Evolutionary conservation across 1,140 invertebrate species (phyloP), one percentile per base, ranked within the genome.

Genomic region (Microplitis mediator): DNA sequence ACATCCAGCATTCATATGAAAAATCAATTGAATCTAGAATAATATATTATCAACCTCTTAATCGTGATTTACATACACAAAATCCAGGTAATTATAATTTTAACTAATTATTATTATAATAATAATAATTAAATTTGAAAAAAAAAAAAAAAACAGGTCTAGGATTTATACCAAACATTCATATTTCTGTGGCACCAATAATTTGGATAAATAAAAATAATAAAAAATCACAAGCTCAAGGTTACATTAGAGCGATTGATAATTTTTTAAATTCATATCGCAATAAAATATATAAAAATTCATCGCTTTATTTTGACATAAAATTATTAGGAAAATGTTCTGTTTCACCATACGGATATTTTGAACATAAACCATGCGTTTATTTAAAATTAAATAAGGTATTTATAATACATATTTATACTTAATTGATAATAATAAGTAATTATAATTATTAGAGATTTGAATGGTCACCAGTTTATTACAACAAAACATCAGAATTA

Each of bases 371-470:
- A 16, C 95, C 95, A 0, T 97, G 95, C 83, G 87, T 96, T 71
- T 91, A 95, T 78, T 87, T 96, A 23, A 96, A 95, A 84, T 87
- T 96, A 34, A 96, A 96, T 81, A 93, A 90, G 85, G 93, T 94
- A 82, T 87, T 80, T 80, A 39, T 23, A 35, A 31, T 45, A 63
- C 14, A 16, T 66, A 23, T 4, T 62, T 11, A 71, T 62, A 31
- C 1, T 52, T 52, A 8, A n/a, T 35, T 51, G 35, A 73, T 60
- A 62, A 32, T 36, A 39, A n/a, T 8, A 50, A 39, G 4, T 61
- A 1, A 51, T 68, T 66, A 69, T 74, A 73, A 32, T 62, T 79
- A 72, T 14, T 76, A 93, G 89, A 90, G 92, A 79, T 92, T 87
- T 76, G 90, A 90, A 73, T 96, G 94, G 93, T 76, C 87, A 56